Percentiles rank a stretch among this genome's conserved stretches.
These are phyloP conservation scores for Mesocentrotus franciscanus DNA, from an alignment of 53 echinoderm and acorn worm species.

Conservation along the genomic window DNA sequence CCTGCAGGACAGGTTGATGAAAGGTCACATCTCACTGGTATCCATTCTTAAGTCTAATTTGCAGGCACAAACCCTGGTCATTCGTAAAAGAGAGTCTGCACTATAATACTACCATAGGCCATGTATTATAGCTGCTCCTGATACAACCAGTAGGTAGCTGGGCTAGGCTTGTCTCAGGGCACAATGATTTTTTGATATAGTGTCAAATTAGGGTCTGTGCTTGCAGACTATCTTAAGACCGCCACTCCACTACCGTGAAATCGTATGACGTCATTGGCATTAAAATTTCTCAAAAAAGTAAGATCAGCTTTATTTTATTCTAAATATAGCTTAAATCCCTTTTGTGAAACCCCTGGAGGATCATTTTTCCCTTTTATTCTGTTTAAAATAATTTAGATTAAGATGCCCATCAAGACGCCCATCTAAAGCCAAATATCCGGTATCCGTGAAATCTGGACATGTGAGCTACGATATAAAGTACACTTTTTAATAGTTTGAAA, in stretches of 20 bases:
- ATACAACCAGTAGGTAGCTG: too few species aligned
- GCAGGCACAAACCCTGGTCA: too few species aligned
- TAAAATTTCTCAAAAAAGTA: neutral
- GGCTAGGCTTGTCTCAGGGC: too few species aligned
- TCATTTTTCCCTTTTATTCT: neutral
- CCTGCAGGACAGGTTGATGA: neutral
- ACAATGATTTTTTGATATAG: too few species aligned
- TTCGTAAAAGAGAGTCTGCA: too few species aligned
- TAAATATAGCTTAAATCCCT: neutral
- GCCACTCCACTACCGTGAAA: neutral
- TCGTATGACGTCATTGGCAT: constrained; percentile 10
- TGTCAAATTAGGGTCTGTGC: too few species aligned
- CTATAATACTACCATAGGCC: too few species aligned
- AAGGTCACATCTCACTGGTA: neutral
- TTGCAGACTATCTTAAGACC: too few species aligned
- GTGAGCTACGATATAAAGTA: neutral
- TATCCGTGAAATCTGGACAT: neutral
- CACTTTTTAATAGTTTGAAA: neutral
- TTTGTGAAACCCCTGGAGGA: neutral
- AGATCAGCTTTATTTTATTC: neutral
- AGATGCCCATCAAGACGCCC: constrained; percentile 5
- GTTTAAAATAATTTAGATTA: neutral
- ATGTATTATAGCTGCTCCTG: too few species aligned
- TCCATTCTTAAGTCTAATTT: neutral
- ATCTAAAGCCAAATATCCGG: constrained; percentile 42